Conservation (phyloP, 1,140 invertebrate species). For the Diploscapter pachys region DNA sequence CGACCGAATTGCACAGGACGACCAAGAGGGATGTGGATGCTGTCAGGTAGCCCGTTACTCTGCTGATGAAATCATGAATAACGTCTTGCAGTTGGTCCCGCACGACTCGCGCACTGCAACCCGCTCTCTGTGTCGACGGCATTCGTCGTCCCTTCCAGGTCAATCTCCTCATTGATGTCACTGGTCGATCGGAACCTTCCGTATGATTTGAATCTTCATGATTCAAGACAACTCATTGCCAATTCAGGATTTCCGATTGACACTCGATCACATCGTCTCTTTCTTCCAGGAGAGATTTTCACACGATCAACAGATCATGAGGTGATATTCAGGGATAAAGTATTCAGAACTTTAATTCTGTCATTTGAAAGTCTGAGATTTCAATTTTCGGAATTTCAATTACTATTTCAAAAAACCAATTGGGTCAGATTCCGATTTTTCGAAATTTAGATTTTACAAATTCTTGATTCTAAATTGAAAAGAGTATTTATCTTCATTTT, state of each 20-base stretch:
- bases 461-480: too few relatives aligned
- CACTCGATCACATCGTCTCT: conserved; percentile 35
- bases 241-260: conserved; percentile 42
- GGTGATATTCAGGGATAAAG: too few relatives aligned
- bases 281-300: conserved; percentile 42
- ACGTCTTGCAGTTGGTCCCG: not conserved
- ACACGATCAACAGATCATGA: conserved; percentile 13
- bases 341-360: too few relatives aligned
- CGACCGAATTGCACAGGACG: conserved; percentile 24
- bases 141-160: conserved; percentile 48
- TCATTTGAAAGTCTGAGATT: not conserved
- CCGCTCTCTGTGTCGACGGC: conserved; percentile 48
- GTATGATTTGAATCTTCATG: conserved; percentile 15
- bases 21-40: conserved; percentile 31
- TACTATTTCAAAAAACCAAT: too few relatives aligned
- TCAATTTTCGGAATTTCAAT: not conserved
- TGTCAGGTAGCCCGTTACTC: conserved; percentile 14
- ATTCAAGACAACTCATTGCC: not conserved
- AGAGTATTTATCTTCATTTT: too few relatives aligned
- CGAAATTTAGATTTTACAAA: too few relatives aligned
- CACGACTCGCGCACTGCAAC: conserved; percentile 39
- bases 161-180: conserved; percentile 48
- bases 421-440: too few relatives aligned
- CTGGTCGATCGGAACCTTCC: conserved; percentile 33
- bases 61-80: conserved; percentile 3